Base-by-base conservation (phyloP, 2,888 invertebrate species). In the Sympetrum striolatum region DNA sequence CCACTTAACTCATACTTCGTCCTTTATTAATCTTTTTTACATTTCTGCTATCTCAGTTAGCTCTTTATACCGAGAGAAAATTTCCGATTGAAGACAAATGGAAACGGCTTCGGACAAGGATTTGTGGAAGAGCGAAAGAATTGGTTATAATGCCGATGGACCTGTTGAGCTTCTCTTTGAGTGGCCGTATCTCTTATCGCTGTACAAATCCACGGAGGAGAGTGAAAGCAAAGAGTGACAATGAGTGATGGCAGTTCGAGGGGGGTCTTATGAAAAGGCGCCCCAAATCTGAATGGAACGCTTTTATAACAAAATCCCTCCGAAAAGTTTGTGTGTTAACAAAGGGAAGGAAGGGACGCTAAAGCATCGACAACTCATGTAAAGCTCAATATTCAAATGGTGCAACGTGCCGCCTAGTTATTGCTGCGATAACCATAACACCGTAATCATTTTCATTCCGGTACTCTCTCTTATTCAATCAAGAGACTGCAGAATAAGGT, bases 141-240 rank as follows among this genome's bases (percentile, higher is more conserved):
- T 64, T 37, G 25, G 53, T 18, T 10, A 37, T n/a, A 60, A 37
- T n/a, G 37, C 5, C 86, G 86, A 64, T 64, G 86, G 86, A 86
- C 86, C 86, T 86, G 86, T 86, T 86, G 86, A 86, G 86, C 60
- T 64, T 3, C 37, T 39, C 37, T 90, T 81, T 81, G 22, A 53
- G 86, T 90, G 48, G 53, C 18, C 3, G 35, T 80, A 37, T 64
- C 73, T 73, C 73, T 73, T 73, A 73, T 73, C 73, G 73, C 73
- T 31, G 25, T 31, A 73, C 25, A 73, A 73, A 73, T 25, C 73
- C 31, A 73, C 31, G 25, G 73, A 25, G 53, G 53, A 53, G 18
- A 53, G 53, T 53, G 53, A 53, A 53, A 53, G 53, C 53, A 53
- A 6, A 53, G 15, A 25, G 82, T 31, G 81, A 73, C 25, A 82